Evolutionary conservation across 2,113 vertebrate species (phyloP).

Genomic region (Brachypodius melanocephalos): DNA sequence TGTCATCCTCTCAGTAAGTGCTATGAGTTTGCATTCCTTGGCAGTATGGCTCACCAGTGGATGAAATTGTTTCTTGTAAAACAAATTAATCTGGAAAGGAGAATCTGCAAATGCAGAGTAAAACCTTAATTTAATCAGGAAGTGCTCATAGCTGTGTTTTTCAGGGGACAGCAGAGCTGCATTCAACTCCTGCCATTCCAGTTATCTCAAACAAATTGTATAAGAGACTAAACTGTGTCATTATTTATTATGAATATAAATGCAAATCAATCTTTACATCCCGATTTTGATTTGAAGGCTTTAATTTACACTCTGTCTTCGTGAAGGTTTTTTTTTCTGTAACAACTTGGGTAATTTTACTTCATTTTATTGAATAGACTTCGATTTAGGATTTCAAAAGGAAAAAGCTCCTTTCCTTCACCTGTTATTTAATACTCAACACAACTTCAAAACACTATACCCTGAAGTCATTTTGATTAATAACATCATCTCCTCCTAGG

Average conservation of each 20-base stretch:
- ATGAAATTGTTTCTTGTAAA: not conserved
- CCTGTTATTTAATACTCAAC: constrained; percentile 28
- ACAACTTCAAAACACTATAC: not conserved
- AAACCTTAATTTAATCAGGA: not conserved
- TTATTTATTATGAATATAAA: constrained; percentile 45
- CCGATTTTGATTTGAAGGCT: constrained; percentile 58
- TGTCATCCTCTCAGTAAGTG: not conserved
- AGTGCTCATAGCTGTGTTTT: not conserved
- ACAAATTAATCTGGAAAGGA: not conserved
- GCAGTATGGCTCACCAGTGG: not conserved
- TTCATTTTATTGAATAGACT: constrained; percentile 58
- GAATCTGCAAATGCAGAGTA: not conserved
- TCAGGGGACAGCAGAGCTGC: not conserved
- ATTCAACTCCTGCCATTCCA: constrained; percentile 26
- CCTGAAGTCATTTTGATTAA: constrained; percentile 36
- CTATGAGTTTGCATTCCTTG: not conserved
- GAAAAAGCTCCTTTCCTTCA: not conserved
- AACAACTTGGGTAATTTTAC: constrained; percentile 41
- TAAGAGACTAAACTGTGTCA: not conserved
- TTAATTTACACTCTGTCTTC: constrained; percentile 58
- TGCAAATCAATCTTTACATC: constrained; percentile 40
- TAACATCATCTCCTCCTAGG: not conserved
- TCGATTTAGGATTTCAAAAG: constrained; percentile 41
- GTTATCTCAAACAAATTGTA: not conserved
- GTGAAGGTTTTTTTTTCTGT: constrained; percentile 16